These are phyloP conservation scores for Drosophila falleni DNA, from an alignment of 2,888 invertebrate genomes.

Conservation along the genomic window DNA sequence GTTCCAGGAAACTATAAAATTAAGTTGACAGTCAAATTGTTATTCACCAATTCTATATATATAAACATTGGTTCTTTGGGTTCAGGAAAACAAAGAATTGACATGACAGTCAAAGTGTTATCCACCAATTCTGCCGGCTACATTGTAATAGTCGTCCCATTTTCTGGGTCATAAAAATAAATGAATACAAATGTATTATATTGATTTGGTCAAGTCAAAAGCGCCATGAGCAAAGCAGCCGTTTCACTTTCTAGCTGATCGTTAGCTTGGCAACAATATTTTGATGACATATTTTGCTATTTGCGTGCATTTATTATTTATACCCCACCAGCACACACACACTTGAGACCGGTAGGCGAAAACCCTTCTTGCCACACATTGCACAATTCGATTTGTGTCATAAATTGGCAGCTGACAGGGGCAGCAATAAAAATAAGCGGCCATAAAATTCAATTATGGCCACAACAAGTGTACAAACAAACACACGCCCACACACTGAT, in stretches of 20 bases:
- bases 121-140: neutral
- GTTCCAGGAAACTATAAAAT: too few relatives aligned
- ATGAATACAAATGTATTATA: conserved; percentile 29
- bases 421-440: conserved; percentile 77
- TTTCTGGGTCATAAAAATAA: conserved; percentile 3
- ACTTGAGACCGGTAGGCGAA: neutral
- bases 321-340: conserved; percentile 9
- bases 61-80: too few relatives aligned
- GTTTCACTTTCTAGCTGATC: conserved; percentile 27
- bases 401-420: conserved; percentile 71
- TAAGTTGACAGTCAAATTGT: too few relatives aligned
- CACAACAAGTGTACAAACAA: conserved; percentile 74
- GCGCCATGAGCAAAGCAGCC: conserved; percentile 8
- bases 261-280: conserved; percentile 38
- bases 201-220: conserved; percentile 33
- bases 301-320: conserved; percentile 77
- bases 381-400: conserved; percentile 68
- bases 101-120: too few relatives aligned
- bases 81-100: too few relatives aligned
- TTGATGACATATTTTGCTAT: conserved; percentile 71
- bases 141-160: neutral
- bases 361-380: conserved; percentile 30
- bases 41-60: neutral
- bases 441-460: conserved; percentile 78
- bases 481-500: conserved; percentile 27